Conservation (phyloP, 2,797 vertebrate genomes). For the Coracias cyanogaster region DNA sequence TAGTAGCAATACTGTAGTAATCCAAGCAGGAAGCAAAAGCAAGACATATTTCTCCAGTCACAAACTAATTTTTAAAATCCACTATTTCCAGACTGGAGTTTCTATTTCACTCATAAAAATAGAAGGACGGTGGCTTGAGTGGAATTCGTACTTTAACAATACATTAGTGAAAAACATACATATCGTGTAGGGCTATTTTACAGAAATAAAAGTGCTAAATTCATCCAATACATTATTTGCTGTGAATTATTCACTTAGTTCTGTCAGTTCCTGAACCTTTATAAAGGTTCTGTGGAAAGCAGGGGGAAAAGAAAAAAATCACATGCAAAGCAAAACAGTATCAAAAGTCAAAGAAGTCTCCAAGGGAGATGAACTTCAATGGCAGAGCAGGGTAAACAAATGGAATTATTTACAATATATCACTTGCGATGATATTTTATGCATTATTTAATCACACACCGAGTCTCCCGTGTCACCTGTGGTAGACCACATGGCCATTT, state of each 20-base stretch:
- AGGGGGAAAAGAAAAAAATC: background rate
- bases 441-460: constrained; percentile 61
- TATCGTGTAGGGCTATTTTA: background rate
- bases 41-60: background rate
- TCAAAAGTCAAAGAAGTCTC: constrained; percentile 61
- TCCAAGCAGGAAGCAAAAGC: constrained; percentile 11
- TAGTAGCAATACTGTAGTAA: background rate
- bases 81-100: background rate
- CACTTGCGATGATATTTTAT: constrained; percentile 54
- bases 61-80: background rate
- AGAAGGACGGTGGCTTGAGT: background rate
- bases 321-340: constrained; percentile 59
- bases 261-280: background rate
- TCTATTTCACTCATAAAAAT: constrained; percentile 15
- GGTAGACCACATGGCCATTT: background rate
- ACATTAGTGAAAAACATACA: constrained; percentile 9
- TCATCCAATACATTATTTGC: background rate
- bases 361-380: constrained; percentile 55
- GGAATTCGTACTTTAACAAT: constrained; percentile 15
- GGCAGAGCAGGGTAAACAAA: constrained; percentile 52
- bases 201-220: constrained; percentile 9
- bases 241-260: constrained; percentile 33
- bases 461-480: background rate
- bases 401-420: constrained; percentile 69
- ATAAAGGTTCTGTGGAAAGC: background rate